A percentile compares a stretch with the other conserved stretches of the same genome.
These are phyloP conservation scores for Montipora efflorescens DNA, from an alignment of 64 coral and sea anemone species.

Conservation along the genomic window DNA sequence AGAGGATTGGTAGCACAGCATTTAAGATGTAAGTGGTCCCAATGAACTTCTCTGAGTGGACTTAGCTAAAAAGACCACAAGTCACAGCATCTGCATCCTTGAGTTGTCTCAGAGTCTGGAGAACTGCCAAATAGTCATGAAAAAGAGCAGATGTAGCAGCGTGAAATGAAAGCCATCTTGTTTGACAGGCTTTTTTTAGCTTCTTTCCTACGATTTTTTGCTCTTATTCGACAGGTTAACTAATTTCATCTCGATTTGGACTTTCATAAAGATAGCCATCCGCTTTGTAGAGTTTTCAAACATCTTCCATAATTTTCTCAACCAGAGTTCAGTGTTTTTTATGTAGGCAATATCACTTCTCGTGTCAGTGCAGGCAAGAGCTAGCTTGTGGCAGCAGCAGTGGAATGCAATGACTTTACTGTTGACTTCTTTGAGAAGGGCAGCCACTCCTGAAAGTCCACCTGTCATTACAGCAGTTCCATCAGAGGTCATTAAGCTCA, in stretches of 20 bases:
- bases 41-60: slow-evolving; percentile 54
- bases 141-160: slow-evolving; percentile 50
- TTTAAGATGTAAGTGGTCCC: slow-evolving; percentile 56
- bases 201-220: slow-evolving; percentile 29
- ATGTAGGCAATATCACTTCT: no score
- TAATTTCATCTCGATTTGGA: not conserved
- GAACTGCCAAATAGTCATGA: slow-evolving; percentile 44
- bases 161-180: slow-evolving; percentile 68
- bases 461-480: no score
- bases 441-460: no score
- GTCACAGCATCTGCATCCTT: slow-evolving; percentile 58
- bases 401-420: no score
- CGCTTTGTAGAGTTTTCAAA: no score
- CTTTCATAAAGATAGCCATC: not conserved
- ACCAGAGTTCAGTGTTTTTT: no score
- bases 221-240: slow-evolving; percentile 30
- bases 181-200: slow-evolving; percentile 54
- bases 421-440: no score
- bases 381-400: no score
- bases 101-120: slow-evolving; percentile 45
- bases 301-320: no score
- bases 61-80: slow-evolving; percentile 57
- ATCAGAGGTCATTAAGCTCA: no score
- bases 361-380: no score
- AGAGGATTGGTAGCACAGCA: slow-evolving; percentile 52